Evolutionary conservation across 2,797 vertebrate genomes (phyloP), one percentile per base, ranked within the genome.

Genomic region (Chloroceryle amazona): DNA sequence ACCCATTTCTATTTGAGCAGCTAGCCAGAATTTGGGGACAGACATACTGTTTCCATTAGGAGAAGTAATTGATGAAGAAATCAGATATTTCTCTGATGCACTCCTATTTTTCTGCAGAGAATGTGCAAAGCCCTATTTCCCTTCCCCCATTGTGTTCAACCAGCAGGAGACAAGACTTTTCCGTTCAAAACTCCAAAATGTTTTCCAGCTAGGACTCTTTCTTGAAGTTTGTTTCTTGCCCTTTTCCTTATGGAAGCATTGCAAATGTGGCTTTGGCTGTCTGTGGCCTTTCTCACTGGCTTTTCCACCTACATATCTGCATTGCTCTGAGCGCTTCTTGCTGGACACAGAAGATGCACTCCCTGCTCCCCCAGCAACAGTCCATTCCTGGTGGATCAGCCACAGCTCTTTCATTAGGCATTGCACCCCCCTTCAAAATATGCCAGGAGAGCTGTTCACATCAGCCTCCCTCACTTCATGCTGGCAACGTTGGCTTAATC

Each of bases 131-230:
- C 61, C 89, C 31, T 71, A 19, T 49, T 94, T 94, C 94, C 96
- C 94, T 96, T 93, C 93, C 96, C 94, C 93, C 93, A 86, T 95
- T 92, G 93, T 95, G 82, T 78, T 78, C 3, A 0, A 93, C 25
- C 95, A 96, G 94, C 96, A 87, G 96, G 96, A 88, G 89, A 57
- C 20, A 33, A 94, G 65, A 60, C 71, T 96, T 90, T 90, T 96
- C 81, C 26, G 1, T 78, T 91, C 75, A 74, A 21, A 96, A 61
- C 67, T 94, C 87, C 87, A 91, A 52, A 76, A 70, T 3, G 1
- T 93, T 82, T 93, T 60, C 58, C 68, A 94, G 84, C 67, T 55
- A 76, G 60, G 25, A 44, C 66, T 78, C 52, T 91, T 95, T 93
- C 87, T 79, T 62, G 31, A 92, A 28, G 31, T 33, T 13, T 51